Evolutionary conservation across 2,113 vertebrate species (phyloP).

Genomic region (Anguilla japonica): DNA sequence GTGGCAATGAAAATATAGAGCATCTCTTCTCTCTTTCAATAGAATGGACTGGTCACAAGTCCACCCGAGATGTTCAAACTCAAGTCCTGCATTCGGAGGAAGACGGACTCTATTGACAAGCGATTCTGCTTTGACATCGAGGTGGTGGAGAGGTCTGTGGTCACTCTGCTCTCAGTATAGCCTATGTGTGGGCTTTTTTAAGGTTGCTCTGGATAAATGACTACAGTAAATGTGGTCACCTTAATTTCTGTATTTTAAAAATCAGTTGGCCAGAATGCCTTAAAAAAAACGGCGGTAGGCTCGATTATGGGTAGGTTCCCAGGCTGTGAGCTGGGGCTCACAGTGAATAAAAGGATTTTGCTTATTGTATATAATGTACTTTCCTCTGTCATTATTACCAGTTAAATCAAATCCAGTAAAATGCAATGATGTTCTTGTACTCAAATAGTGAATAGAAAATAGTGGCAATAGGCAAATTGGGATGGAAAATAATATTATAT

Average conservation of each 20-base stretch:
- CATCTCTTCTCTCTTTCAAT: conserved; percentile 37
- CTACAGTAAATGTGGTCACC: no score
- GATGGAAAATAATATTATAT: no score
- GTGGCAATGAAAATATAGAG: background rate
- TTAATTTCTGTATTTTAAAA: background rate
- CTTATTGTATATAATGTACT: no score
- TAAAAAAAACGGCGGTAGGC: background rate
- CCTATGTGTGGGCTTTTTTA: background rate
- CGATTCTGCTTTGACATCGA: conserved; percentile 88
- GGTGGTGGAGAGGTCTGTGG: conserved; percentile 80
- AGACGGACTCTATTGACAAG: conserved; percentile 88
- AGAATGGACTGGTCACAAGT: conserved; percentile 84
- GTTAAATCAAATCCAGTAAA: no score
- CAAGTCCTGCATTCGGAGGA: conserved; percentile 83
- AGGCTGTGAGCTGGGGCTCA: no score
- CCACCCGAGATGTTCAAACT: conserved; percentile 83
- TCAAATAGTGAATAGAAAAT: no score
- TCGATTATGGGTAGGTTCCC: background rate
- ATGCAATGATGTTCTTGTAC: no score
- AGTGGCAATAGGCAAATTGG: no score
- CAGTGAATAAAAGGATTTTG: no score
- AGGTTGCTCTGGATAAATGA: no score
- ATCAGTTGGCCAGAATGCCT: background rate
- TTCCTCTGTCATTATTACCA: no score
- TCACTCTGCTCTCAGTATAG: background rate